Base-by-base conservation (phyloP, 2,113 vertebrate species). In the Garra rufa region DNA sequence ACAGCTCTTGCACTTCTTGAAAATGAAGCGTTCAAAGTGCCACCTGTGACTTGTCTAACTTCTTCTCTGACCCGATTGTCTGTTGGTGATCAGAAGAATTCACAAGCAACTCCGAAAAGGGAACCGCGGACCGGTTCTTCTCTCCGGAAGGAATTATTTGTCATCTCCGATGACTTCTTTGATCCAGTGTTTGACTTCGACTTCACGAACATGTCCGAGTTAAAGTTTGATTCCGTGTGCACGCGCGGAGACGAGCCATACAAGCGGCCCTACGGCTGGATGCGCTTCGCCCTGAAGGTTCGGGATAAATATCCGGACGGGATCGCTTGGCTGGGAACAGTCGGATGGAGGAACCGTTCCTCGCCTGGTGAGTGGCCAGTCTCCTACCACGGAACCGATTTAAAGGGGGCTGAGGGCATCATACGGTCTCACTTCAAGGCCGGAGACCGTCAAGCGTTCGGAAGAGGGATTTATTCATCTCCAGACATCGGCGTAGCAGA, bases 311-410 rank as follows among this genome's bases (percentile, higher is more conserved):
- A 85, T 59, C 38, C 55, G 4, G 81, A 81, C 9, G 84, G 81
- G 14, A 83, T 85, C 69, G 1, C 4, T 7, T 88, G 87, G 87
- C 81, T 88, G 9, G 87, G 87, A 1, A 1, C 75, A 0, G 2
- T 0, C 1, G 83, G 80, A 3, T 83, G 84, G 80, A 82, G 87
- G 14, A 70, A 3, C 67, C 0, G 14, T 4, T 88, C 84, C 14
- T 46, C 21, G 3, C 4, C 38, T 0, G 38, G 70, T 6, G 87
- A 88, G 26, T 88, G 87, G 87, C 84, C 84, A 6, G 87, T 88
- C 1, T 83, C 80, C n/a, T 88, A 88, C 46, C 81, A 88, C 44
- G 81, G 87, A 3, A 85, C 87, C 59, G n/a, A 15, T 6, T 28
- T 34, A 3, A 0, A 52, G 1, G 83, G 71, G 8, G 57, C 59